Conservation (phyloP, 2,113 vertebrate genomes). For the Eudyptes chrysolophus region DNA sequence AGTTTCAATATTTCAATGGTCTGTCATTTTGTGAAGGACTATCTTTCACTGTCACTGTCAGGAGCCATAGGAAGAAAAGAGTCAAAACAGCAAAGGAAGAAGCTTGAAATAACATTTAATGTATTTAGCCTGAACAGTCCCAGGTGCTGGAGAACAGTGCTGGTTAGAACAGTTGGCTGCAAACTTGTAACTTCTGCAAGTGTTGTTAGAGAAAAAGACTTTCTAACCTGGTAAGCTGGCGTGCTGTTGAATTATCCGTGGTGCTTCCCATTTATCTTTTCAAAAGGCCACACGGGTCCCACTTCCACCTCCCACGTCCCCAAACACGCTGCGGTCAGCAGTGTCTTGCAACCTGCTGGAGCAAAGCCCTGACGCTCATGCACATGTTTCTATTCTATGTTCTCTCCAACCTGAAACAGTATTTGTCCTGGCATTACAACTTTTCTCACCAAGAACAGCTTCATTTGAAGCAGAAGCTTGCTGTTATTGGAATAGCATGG, state of each 20-base stretch:
- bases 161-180: not conserved
- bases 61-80: not conserved
- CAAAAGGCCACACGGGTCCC: not conserved
- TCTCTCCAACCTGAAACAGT: not conserved
- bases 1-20: not conserved
- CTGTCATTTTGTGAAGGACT: not conserved
- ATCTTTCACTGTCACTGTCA: not conserved
- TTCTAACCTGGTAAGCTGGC: not conserved
- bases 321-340: fast-evolving
- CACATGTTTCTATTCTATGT: fast-evolving
- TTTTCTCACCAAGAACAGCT: not conserved
- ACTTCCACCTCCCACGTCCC: not conserved
- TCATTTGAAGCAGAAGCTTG: not conserved
- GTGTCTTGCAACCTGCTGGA: not conserved
- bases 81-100: not conserved
- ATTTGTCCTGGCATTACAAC: not conserved
- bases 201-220: not conserved
- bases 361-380: not conserved
- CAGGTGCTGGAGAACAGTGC: not conserved
- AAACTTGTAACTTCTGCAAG: not conserved
- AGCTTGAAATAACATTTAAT: not conserved
- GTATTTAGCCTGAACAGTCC: not conserved
- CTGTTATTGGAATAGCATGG: not conserved
- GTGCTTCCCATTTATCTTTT: not conserved
- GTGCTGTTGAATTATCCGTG: not conserved